Base-by-base conservation (phyloP, 2,888 invertebrate species). In the Protonemura montana region DNA sequence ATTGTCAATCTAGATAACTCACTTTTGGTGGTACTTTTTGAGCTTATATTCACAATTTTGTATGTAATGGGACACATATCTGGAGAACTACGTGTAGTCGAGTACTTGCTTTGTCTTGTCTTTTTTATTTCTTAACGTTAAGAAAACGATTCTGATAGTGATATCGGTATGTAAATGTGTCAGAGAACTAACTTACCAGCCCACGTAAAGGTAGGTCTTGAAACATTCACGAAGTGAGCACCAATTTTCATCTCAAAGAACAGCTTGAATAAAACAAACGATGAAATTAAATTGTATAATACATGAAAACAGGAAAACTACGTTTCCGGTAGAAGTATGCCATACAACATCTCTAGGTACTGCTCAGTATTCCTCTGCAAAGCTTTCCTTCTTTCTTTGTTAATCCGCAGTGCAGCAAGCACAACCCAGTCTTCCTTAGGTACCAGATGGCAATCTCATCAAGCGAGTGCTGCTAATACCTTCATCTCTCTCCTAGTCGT, bases 361-460 rank as follows among this genome's bases (percentile, higher is more conserved):
- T 16, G 59, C 13, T 59, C 59, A 2, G 59, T 59, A 59, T 21
- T 59, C 30, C 7, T 0, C 30, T n/a, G 27, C 84, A 59, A 59
- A 27, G 84, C 59, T 84, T 84, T 84, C 16, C 83, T 83, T 28
- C 84, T 76, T 29, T 81, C 29, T 81, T 27, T 10, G 59, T 84
- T 84, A 84, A 84, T 84, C 84, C 84, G 76, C 84, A 59, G 26
- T 84, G 84, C 59, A 59, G 76, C 84, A 13, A 59, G 59, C 21
- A 59, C 59, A 59, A 21, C 59, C 16, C 59, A 59, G 6, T 21
- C 35, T 21, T 10, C 59, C 59, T 59, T 59, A 59, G 59, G 59
- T 59, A 28, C 76, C 84, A 84, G 84, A 84, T 84, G 84, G 84
- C 76, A 76, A 59, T 84, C 84, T 84, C 84, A 76, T 84, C 84